Conservation (phyloP, 2,888 invertebrate genomes). For the Apamea monoglypha region DNA sequence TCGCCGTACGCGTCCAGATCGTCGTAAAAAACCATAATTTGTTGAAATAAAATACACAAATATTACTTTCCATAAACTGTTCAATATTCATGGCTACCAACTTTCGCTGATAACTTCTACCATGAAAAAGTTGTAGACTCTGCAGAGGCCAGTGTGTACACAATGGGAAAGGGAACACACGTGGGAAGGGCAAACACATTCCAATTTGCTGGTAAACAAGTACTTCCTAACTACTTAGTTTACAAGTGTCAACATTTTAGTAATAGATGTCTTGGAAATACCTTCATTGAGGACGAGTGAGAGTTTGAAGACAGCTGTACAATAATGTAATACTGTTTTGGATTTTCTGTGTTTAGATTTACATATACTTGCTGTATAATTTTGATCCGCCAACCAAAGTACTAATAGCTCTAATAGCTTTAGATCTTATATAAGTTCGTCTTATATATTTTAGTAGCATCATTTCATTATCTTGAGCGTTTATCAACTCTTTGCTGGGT, state of each 20-base stretch:
- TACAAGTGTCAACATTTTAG: slow-evolving; percentile 63
- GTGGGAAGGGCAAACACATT: slow-evolving; percentile 82
- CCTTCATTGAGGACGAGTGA: slow-evolving; percentile 55
- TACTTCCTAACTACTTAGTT: slow-evolving; percentile 73
- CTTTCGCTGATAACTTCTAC: slow-evolving; percentile 55
- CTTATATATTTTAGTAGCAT: background rate
- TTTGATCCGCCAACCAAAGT: background rate
- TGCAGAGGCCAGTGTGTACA: slow-evolving; percentile 55
- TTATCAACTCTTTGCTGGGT: background rate
- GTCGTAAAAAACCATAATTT: background rate
- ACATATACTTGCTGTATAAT: background rate
- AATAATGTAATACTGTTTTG: background rate
- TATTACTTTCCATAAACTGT: slow-evolving; percentile 38
- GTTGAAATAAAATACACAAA: slow-evolving; percentile 16
- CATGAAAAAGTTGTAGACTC: slow-evolving; percentile 41
- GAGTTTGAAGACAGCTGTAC: slow-evolving; percentile 31
- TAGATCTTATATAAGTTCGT: background rate
- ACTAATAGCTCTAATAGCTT: background rate
- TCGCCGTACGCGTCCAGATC: too few relatives aligned
- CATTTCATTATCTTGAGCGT: background rate
- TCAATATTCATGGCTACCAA: slow-evolving; percentile 51
- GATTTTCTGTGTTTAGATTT: background rate
- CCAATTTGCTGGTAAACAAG: slow-evolving; percentile 70
- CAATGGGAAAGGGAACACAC: slow-evolving; percentile 73
- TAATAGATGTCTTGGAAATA: slow-evolving; percentile 42